Evolutionary conservation across 1,140 invertebrate species (phyloP).

Genomic region (Pissodes strobi): DNA sequence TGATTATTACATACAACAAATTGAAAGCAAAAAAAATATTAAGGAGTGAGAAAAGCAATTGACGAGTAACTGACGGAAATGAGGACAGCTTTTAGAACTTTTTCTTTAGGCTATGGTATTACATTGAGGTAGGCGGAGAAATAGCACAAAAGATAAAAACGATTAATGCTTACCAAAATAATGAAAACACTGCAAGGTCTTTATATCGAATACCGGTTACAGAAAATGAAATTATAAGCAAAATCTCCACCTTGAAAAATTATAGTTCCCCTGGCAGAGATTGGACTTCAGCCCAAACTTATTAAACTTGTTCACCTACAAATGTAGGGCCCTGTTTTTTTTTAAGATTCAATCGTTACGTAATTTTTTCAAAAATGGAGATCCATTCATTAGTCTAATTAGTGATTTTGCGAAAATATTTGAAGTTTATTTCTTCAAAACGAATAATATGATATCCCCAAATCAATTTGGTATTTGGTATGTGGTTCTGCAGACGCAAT

Average conservation of each 20-base stretch:
- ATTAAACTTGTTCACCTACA: background rate
- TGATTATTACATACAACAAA: too few relatives aligned
- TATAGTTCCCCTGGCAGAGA: background rate
- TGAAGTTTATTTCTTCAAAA: background rate
- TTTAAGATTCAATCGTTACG: background rate
- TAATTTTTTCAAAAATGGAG: background rate
- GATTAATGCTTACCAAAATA: background rate
- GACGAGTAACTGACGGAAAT: too few relatives aligned
- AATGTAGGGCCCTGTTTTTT: background rate
- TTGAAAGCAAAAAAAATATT: too few relatives aligned
- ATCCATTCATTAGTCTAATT: background rate
- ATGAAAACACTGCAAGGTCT: background rate
- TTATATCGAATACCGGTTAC: background rate
- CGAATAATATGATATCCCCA: background rate
- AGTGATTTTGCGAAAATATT: background rate
- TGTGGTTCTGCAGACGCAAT: background rate
- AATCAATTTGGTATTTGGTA: background rate
- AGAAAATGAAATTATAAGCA: background rate
- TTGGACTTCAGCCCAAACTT: background rate
- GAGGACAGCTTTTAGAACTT: too few relatives aligned
- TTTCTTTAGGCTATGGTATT: too few relatives aligned
- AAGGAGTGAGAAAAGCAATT: too few relatives aligned
- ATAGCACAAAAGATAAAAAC: too few relatives aligned
- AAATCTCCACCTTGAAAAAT: background rate
- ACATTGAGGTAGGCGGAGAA: too few relatives aligned